Conservation (phyloP, 1,140 invertebrate species). For the roundworm (Caenorhabditis elegans) region WBcel235 BX284604.4:11334501-11335000, state of each 20-base stretch:
- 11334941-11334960: constrained; percentile 69
- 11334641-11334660: constrained; percentile 91
- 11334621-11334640: constrained; percentile 82
- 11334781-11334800: constrained; percentile 66
- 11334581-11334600: constrained; percentile 71
- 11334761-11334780: constrained; percentile 76
- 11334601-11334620: constrained; percentile 73
- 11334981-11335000: constrained; percentile 75
- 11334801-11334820: constrained; percentile 12
- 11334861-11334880: constrained; percentile 34
- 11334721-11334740: constrained; percentile 87
- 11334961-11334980: constrained; percentile 77
- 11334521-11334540: constrained; percentile 56
- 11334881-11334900: constrained; percentile 67
- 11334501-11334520: constrained; percentile 60
- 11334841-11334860: constrained; percentile 55
- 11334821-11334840: constrained; percentile 52
- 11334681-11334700: constrained; percentile 72
- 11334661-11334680: constrained; percentile 84
- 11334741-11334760: constrained; percentile 88
- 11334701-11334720: constrained; percentile 75
- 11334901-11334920: constrained; percentile 71
- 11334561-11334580: constrained; percentile 70
- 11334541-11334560: constrained; percentile 32
- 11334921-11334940: constrained; percentile 70